Evolutionary conservation across 2,797 vertebrate genomes (phyloP), one percentile per base, ranked within the genome.

Genomic region (Helostoma temminkii): DNA sequence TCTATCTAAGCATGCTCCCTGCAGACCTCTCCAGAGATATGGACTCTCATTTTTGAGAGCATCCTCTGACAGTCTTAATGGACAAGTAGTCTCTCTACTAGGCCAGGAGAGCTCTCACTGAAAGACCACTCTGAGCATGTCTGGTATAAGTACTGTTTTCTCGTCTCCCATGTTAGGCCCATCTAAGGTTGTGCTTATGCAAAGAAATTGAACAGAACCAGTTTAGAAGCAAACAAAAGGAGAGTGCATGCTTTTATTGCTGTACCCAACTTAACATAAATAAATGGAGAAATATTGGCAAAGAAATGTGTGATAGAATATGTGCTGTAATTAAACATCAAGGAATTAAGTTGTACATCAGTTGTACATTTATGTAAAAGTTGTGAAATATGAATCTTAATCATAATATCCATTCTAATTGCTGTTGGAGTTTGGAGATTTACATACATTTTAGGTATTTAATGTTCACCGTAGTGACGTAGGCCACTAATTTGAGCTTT

Each of bases 11-110:
- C 82, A 45, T 28, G 53, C 80, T 91, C 76, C 76, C 78, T 57
- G 49, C 37, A 50, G 76, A 68, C 65, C 74, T 83, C 81, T 87
- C 81, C 74, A 66, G 80, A 84, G 84, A 83, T 66, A 58, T 26
- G 58, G 78, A 73, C 82, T 83, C 84, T 85, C 85, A 61, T 90
- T 89, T 88, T 81, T 67, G 75, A 86, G 74, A 90, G 85, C 81
- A 78, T 90, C 85, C 81, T 84, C 82, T 88, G 88, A 84, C 85
- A 78, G 86, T 89, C 85, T 90, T 91, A 90, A 88, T 90, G 84
- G 90, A 92, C 88, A 90, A 91, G 88, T 80, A 80, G 78, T 88
- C 78, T 83, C 80, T 82, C 69, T 88, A 66, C 74, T 53, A 81
- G 71, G 50, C 79, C 77, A 50, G 56, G 76, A 85, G 84, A 86